Evolutionary conservation across 2,113 vertebrate genomes (phyloP).

Genomic region (Pitta sordida): DNA sequence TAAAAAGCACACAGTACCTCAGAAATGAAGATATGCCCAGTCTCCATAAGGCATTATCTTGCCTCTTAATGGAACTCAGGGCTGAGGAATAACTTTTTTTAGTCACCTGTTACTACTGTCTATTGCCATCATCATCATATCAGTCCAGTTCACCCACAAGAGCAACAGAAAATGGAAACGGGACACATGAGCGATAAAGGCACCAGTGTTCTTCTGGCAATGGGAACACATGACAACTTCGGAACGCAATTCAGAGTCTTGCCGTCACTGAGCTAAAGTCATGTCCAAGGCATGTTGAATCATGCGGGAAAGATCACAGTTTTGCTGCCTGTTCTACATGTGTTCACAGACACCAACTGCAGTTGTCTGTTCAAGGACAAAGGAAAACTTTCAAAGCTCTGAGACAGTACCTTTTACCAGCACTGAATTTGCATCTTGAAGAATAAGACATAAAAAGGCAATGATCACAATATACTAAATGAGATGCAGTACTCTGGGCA

Average conservation of each 20-base stretch:
- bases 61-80: neutral
- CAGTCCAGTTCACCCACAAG: neutral
- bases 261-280: neutral
- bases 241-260: neutral
- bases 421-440: neutral
- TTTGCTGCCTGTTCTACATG: neutral
- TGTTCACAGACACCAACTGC: no score
- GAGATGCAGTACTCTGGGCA: neutral
- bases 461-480: neutral
- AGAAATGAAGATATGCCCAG: neutral
- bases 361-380: neutral
- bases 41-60: neutral
- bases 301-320: neutral
- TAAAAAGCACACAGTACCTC: neutral
- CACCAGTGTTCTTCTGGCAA: neutral
- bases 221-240: neutral
- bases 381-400: neutral
- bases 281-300: neutral
- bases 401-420: neutral
- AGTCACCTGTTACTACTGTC: neutral
- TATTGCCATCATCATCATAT: neutral
- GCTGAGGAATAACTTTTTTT: neutral
- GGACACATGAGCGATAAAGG: neutral
- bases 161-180: neutral
- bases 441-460: neutral